A percentile compares a stretch with the other conserved stretches of the same genome.
These are phyloP conservation scores for Sinocyclocheilus maitianheensis DNA, from an alignment of 2,113 vertebrate species.

Conservation along the genomic window DNA sequence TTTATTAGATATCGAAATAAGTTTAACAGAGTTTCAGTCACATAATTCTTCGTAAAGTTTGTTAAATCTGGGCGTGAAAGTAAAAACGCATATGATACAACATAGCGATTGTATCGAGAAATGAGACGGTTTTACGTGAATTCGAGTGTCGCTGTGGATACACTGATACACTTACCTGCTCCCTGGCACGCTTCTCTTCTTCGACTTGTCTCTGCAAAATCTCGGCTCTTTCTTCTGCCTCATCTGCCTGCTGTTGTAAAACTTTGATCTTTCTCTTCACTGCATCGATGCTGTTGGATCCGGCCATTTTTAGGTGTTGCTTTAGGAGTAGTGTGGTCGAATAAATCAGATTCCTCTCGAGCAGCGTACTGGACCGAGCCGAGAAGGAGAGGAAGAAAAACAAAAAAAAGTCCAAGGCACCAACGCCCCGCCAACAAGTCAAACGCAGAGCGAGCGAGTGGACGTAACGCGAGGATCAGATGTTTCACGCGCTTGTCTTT, in stretches of 20 bases:
- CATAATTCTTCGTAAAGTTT: conserved; percentile 17
- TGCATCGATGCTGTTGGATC: conserved; percentile 81
- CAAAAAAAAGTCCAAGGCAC: conserved; percentile 50
- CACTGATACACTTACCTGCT: conserved; percentile 74
- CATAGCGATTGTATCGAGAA: background rate
- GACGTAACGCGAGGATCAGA: conserved; percentile 47
- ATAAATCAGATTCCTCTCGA: conserved; percentile 8
- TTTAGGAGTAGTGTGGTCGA: conserved; percentile 42
- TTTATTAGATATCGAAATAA: background rate
- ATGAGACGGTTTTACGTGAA: background rate
- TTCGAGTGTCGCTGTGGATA: background rate
- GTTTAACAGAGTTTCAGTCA: background rate
- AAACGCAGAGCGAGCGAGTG: conserved; percentile 49
- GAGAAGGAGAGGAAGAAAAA: conserved; percentile 15
- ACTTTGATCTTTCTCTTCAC: conserved; percentile 89
- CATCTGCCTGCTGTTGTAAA: conserved; percentile 87
- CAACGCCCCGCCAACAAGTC: conserved; percentile 62
- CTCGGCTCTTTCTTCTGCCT: conserved; percentile 83
- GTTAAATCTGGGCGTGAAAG: background rate
- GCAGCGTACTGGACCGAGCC: conserved; percentile 46
- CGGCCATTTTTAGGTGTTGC: conserved; percentile 70
- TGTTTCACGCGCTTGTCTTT: background rate
- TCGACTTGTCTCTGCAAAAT: conserved; percentile 81
- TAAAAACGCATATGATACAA: background rate
- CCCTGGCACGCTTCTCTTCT: conserved; percentile 80